phyloP scores from a whole-genome alignment of 2,888 invertebrate genomes.

The Bembecia ichneumoniformis region DNA sequence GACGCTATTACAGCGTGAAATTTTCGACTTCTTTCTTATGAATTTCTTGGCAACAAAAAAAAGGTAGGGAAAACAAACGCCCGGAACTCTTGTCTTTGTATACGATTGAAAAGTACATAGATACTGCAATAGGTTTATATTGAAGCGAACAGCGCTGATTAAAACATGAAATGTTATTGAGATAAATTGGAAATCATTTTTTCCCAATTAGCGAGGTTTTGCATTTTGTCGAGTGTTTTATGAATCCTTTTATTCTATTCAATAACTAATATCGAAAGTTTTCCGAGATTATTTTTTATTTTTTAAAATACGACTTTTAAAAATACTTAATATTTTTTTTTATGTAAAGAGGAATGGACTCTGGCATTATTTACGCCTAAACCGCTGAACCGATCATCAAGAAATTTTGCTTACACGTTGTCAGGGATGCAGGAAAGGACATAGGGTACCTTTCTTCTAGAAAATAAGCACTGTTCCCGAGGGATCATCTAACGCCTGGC shows the following conservation, averaged over 20 bases:
- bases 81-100: neutral
- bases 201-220: neutral
- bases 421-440: too few species aligned
- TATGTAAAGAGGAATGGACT: neutral
- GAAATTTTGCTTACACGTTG: too few species aligned
- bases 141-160: neutral
- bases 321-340: neutral
- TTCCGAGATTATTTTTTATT: too few species aligned
- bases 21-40: neutral
- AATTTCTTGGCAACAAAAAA: neutral
- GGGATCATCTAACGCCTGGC: too few species aligned
- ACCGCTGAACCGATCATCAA: too few species aligned
- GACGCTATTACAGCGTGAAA: neutral
- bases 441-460: too few species aligned
- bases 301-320: neutral
- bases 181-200: neutral
- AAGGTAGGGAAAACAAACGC: neutral
- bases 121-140: neutral
- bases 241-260: too few species aligned
- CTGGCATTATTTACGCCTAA: too few species aligned
- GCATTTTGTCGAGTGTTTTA: neutral
- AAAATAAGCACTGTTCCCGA: too few species aligned
- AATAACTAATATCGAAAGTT: too few species aligned
- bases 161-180: neutral
- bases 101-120: conserved; percentile 1